A percentile compares a stretch with the other conserved stretches of the same genome.
phyloP scores from a whole-genome alignment of 2,113 vertebrate species.

The Perognathus longimembris region DNA sequence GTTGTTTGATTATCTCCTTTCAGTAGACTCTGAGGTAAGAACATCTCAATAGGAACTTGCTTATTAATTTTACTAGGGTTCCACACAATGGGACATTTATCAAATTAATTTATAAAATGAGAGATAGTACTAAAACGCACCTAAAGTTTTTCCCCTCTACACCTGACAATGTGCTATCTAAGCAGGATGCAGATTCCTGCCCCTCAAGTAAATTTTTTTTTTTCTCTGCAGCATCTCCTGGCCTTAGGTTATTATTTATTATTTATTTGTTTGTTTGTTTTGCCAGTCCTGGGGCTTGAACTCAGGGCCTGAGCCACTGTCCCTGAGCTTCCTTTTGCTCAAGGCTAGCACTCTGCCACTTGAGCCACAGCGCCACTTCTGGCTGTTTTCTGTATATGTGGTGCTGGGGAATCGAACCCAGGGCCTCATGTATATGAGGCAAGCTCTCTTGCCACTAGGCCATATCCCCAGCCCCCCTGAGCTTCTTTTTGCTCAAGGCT shows the following conservation, averaged over 20 bases:
- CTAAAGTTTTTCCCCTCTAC: background rate
- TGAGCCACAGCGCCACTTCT: no score
- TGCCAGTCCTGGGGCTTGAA: no score
- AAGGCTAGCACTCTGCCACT: no score
- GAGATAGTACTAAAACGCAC: background rate
- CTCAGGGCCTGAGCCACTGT: no score
- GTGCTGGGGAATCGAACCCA: no score
- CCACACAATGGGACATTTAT: conserved; percentile 7
- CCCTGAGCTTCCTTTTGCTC: no score
- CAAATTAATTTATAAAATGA: conserved; percentile 48
- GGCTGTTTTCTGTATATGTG: no score
- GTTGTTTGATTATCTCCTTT: conserved; percentile 30
- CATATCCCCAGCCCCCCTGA: no score
- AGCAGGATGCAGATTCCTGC: background rate
- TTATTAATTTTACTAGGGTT: conserved; percentile 18
- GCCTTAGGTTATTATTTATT: background rate
- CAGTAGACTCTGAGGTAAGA: background rate
- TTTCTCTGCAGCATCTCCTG: background rate
- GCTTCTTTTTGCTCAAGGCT: no score
- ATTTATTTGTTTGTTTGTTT: no score
- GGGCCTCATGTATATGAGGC: no score
- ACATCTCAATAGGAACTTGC: conserved; percentile 36
- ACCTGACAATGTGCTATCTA: background rate
- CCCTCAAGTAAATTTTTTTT: conserved; percentile 7
- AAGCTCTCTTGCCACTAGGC: no score